Evolutionary conservation across 2,888 invertebrate genomes (phyloP).

Genomic region (Heliothis peltigera): DNA sequence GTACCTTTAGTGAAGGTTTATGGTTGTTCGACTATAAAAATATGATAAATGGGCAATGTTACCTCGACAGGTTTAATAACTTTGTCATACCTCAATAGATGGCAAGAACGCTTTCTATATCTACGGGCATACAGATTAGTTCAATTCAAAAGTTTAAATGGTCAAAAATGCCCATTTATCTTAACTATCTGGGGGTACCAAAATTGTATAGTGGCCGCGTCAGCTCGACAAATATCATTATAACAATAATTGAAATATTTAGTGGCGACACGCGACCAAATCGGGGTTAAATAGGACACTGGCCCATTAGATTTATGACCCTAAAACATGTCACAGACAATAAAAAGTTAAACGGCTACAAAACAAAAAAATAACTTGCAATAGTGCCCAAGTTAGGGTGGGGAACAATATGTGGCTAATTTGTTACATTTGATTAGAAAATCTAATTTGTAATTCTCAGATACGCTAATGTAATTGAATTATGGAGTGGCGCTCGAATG

Average conservation of each 20-base stretch:
- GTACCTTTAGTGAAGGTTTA: constrained; percentile 38
- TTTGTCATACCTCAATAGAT: constrained; percentile 37
- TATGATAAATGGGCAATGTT: constrained; percentile 46
- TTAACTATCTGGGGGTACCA: constrained; percentile 65
- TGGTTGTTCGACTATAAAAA: constrained; percentile 46
- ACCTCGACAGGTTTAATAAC: constrained; percentile 38
- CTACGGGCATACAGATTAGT: constrained; percentile 20
- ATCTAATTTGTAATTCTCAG: neutral
- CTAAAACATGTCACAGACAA: constrained; percentile 57
- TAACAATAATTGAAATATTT: constrained; percentile 84
- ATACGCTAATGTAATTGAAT: neutral
- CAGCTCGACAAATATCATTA: constrained; percentile 74
- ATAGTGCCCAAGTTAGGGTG: constrained; percentile 17
- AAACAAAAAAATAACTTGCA: constrained; percentile 38
- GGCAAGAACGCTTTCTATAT: constrained; percentile 18
- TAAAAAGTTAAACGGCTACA: constrained; percentile 52
- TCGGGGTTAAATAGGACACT: constrained; percentile 70
- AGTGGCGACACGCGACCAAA: constrained; percentile 77
- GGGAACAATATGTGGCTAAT: constrained; percentile 16
- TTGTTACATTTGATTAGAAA: constrained; percentile 25
- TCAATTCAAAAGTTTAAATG: constrained; percentile 49
- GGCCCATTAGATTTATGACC: constrained; percentile 68
- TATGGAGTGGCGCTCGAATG: neutral
- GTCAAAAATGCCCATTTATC: constrained; percentile 60
- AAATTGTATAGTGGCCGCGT: constrained; percentile 70